A percentile compares a stretch with the other conserved stretches of the same genome.
These are phyloP conservation scores for Chroicocephalus ridibundus DNA, from an alignment of 2,113 vertebrate genomes.

Conservation along the genomic window DNA sequence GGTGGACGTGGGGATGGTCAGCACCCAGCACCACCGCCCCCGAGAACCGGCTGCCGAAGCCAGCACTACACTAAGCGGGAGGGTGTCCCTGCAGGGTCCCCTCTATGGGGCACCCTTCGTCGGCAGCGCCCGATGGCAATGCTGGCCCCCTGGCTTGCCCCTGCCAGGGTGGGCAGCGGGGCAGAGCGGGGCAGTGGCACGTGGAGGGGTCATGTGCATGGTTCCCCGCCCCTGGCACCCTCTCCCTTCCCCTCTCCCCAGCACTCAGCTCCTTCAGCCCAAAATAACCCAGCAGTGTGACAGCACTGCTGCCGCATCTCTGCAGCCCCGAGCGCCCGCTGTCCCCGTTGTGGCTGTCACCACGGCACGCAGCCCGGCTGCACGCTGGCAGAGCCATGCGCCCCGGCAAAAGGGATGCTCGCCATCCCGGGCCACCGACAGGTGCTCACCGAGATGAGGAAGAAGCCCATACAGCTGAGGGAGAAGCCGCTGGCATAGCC, in stretches of 20 bases:
- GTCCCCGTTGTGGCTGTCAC: not conserved
- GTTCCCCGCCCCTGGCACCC: not conserved
- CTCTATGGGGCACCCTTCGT: not conserved
- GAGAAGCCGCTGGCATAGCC: constrained; percentile 97
- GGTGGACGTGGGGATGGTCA: accelerated
- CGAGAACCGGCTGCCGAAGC: accelerated
- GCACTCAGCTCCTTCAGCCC: not conserved
- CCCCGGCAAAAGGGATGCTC: not conserved
- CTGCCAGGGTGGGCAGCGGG: accelerated
- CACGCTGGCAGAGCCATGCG: not conserved
- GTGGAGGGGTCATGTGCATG: not conserved
- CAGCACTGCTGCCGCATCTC: not conserved
- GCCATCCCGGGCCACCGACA: not conserved
- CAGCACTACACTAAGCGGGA: accelerated
- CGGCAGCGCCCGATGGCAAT: accelerated
- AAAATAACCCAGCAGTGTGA: constrained; percentile 55
- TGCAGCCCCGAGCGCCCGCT: not conserved
- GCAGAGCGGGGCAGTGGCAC: not conserved
- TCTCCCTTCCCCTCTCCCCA: not conserved
- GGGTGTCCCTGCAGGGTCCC: not conserved
- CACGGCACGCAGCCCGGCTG: not conserved
- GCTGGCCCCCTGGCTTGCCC: not conserved
- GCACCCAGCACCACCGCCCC: accelerated
- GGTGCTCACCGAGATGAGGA: constrained; percentile 87
- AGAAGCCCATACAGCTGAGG: constrained; percentile 98